These are phyloP conservation scores for Leptopilina clavipes DNA, from an alignment of 1,140 invertebrate genomes.

Conservation along the genomic window DNA sequence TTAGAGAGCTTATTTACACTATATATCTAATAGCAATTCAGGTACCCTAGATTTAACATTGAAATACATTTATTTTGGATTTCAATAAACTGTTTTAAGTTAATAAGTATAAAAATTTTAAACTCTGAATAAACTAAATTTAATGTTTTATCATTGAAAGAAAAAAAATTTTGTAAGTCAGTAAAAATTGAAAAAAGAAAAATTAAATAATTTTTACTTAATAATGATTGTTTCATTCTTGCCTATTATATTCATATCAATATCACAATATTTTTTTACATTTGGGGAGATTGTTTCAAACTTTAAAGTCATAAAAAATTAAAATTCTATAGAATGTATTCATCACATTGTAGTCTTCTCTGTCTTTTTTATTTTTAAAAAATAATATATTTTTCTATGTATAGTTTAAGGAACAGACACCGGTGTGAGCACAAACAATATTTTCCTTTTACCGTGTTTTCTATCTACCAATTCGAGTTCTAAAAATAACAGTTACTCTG, in stretches of 20 bases:
- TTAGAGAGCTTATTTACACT: slow-evolving; percentile 25
- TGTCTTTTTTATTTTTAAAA: neutral
- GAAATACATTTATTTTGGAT: slow-evolving; percentile 3
- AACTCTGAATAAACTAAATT: no score
- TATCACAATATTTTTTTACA: slow-evolving; percentile 44
- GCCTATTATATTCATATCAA: neutral
- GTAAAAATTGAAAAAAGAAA: no score
- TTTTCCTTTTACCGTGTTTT: neutral
- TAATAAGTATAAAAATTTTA: neutral
- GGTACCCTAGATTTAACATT: neutral
- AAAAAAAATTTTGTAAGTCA: no score
- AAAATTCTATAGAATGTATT: slow-evolving; percentile 12
- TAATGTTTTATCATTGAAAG: no score
- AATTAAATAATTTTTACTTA: neutral
- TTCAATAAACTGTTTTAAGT: neutral
- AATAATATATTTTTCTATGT: neutral
- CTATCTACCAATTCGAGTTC: slow-evolving; percentile 9
- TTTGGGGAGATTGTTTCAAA: slow-evolving; percentile 9
- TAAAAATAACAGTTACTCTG: slow-evolving; percentile 12
- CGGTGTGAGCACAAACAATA: slow-evolving; percentile 23
- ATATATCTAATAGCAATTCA: slow-evolving; percentile 15
- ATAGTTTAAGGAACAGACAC: neutral
- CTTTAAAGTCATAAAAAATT: slow-evolving; percentile 42
- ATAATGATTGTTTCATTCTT: no score
- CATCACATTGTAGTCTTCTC: slow-evolving; percentile 19